Conservation (phyloP, 2,888 invertebrate species). For the Dryocosmus kuriphilus region DNA sequence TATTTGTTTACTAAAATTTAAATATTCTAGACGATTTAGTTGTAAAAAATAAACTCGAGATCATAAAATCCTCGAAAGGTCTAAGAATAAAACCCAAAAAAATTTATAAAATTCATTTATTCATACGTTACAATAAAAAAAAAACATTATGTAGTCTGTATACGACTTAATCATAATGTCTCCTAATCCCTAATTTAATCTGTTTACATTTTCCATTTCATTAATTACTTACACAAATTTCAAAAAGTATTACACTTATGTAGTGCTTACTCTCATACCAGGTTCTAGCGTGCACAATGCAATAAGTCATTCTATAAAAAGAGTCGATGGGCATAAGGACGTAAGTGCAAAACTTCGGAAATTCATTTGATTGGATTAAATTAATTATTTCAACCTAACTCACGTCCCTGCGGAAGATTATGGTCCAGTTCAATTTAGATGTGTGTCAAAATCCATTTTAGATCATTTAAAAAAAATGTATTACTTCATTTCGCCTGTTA, state of each 20-base stretch:
- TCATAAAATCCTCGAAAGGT: too few species aligned
- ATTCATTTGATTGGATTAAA: too few species aligned
- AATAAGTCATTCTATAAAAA: neutral
- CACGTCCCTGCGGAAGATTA: too few species aligned
- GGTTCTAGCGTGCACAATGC: neutral
- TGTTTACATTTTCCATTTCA: neutral
- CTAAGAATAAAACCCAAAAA: too few species aligned
- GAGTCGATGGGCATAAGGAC: too few species aligned
- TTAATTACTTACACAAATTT: neutral
- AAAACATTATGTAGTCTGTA: slow-evolving; percentile 51
- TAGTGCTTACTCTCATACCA: neutral
- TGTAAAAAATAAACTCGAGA: too few species aligned
- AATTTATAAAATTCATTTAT: slow-evolving; percentile 63
- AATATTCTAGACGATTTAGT: neutral
- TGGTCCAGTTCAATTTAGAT: too few species aligned
- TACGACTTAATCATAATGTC: slow-evolving; percentile 52
- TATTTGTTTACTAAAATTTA: neutral
- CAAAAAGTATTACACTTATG: neutral
- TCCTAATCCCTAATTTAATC: slow-evolving; percentile 45
- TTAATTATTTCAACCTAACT: too few species aligned
- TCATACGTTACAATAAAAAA: slow-evolving; percentile 64
- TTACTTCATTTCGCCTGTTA: too few species aligned
- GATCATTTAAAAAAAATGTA: too few species aligned
- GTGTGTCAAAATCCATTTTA: too few species aligned
- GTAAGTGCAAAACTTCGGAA: too few species aligned